Base-by-base conservation (phyloP, 2,113 vertebrate genomes). In the Pelodiscus sinensis region DNA sequence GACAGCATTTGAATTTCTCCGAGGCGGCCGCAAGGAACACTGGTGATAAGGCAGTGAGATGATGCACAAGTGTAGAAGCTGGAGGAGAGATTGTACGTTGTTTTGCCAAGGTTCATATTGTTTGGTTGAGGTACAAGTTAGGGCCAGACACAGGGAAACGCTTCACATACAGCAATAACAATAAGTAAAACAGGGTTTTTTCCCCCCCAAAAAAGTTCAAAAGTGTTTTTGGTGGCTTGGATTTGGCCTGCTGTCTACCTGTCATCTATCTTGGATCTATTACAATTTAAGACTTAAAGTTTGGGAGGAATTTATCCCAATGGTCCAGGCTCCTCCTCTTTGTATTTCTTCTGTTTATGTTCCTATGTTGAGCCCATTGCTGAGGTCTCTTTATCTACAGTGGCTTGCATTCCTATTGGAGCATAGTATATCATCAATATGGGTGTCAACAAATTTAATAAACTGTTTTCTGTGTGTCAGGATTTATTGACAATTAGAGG, bases 1-100 rank as follows among this genome's bases (percentile, higher is more conserved):
- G 44, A 44, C 44, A 44, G 44, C 44, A 44, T 44, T 44, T 44
- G 44, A 44, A 44, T 44, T 44, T 44, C 44, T 44, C 44, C 44
- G 5, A 44, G 44, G 44, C 44, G 44, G 44, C 44, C 44, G 44
- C 44, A 5, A 6, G 44, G 44, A 44, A 44, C 44, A 44, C 22
- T 0, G 25, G 3, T 22, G 35, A 14, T 25, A 2, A 0, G 1
- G 60, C 8, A 9, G 2, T n/a, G 27, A 31, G 55, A 8, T 1
- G 19, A 80, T 82, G 27, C 31, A 24, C 55, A 44, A 22, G 2
- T 10, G 24, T 83, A 38, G 44, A 44, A 44, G 44, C 44, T 44
- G 44, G 51, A n/a, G n/a, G 2, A n/a, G 29, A 31, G 8, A 18
- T 31, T 1, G 16, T 65, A 27, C 31, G 4, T 31, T 31, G 3